Evolutionary conservation across 1,140 invertebrate species (phyloP).

Genomic region (Psix sp.): DNA sequence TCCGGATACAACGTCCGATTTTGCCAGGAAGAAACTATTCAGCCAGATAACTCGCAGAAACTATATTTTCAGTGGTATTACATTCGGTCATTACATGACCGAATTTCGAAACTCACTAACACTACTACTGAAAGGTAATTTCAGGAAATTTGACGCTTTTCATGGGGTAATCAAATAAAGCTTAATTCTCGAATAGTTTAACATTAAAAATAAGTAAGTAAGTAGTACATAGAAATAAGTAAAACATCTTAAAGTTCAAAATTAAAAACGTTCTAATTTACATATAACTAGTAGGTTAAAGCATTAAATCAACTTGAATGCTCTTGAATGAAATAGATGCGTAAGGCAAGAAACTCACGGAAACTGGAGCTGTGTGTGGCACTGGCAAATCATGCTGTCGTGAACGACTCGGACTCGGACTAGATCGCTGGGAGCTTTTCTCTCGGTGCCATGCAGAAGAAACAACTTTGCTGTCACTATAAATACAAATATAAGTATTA

Average conservation of each 20-base stretch:
- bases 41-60: slow-evolving; percentile 38
- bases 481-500: slow-evolving; percentile 40
- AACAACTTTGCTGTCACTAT: slow-evolving; percentile 63
- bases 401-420: slow-evolving; percentile 68
- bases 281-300: neutral
- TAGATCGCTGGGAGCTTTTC: slow-evolving; percentile 69
- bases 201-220: too few relatives aligned
- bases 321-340: slow-evolving; percentile 18
- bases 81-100: slow-evolving; percentile 24
- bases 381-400: slow-evolving; percentile 65
- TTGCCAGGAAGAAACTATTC: slow-evolving; percentile 36
- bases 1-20: slow-evolving; percentile 27
- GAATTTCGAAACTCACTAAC: slow-evolving; percentile 16
- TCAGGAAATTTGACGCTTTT: too few relatives aligned
- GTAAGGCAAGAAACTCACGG: slow-evolving; percentile 64
- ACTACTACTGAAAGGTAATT: too few relatives aligned
- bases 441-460: slow-evolving; percentile 66
- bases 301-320: slow-evolving; percentile 4
- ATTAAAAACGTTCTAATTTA: too few relatives aligned
- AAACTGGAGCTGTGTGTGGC: slow-evolving; percentile 72
- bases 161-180: too few relatives aligned
- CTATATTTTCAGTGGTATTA: slow-evolving; percentile 42
- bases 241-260: too few relatives aligned
- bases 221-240: too few relatives aligned
- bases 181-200: too few relatives aligned